phyloP scores from a whole-genome alignment of 2,797 vertebrate genomes.

The Lagodon rhomboides region DNA sequence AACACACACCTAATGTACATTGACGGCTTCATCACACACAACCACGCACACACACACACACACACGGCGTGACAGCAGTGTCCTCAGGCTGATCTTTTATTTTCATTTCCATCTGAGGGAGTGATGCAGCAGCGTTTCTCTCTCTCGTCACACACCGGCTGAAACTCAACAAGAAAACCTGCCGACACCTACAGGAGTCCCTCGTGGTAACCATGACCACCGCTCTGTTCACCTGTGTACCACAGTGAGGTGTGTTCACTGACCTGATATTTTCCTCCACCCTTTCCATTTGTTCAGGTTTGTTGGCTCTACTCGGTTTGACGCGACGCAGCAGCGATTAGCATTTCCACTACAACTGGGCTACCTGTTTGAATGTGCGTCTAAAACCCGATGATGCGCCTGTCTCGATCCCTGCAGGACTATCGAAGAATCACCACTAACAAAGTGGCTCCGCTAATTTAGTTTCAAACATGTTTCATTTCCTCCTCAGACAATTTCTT shows the following conservation, averaged over 20 bases:
- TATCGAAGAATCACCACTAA: too few relatives aligned
- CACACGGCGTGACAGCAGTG: conserved; percentile 37
- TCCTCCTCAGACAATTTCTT: too few relatives aligned
- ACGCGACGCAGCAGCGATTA: too few relatives aligned
- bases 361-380: too few relatives aligned
- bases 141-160: neutral
- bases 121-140: conserved; percentile 7
- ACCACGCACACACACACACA: conserved; percentile 7
- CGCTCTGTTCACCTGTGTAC: neutral
- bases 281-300: too few relatives aligned
- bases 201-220: conserved; percentile 5
- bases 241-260: neutral
- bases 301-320: too few relatives aligned
- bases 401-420: too few relatives aligned
- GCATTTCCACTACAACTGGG: too few relatives aligned
- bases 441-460: too few relatives aligned
- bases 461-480: too few relatives aligned
- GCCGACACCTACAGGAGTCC: neutral
- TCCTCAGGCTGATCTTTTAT: conserved; percentile 39
- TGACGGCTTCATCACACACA: conserved; percentile 11
- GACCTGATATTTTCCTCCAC: neutral
- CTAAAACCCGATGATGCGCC: too few relatives aligned
- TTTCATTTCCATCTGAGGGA: conserved; percentile 47
- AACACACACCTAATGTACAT: conserved; percentile 15
- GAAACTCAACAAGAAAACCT: conserved; percentile 5